phyloP scores from a whole-genome alignment of 2,113 vertebrate species.

The Petrocephalus microphthalmus region DNA sequence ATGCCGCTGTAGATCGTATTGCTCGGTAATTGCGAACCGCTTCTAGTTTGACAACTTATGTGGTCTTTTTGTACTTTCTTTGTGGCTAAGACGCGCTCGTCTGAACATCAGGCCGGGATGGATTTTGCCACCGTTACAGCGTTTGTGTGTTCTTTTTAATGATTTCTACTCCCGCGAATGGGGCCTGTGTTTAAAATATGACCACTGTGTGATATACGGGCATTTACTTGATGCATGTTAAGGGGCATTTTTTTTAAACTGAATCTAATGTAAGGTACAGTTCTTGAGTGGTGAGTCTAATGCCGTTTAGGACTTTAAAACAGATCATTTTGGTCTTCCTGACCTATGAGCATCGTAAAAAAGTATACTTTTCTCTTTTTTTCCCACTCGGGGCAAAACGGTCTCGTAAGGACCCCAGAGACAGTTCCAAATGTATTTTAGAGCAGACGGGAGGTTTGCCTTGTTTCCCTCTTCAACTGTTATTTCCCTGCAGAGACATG shows the following conservation, averaged over 20 bases:
- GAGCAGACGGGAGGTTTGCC: slow-evolving; percentile 6
- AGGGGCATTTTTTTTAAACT: background rate
- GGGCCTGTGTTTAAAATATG: background rate
- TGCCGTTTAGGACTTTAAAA: slow-evolving; percentile 6
- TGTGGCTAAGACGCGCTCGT: background rate
- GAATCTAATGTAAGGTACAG: background rate
- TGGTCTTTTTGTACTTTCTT: slow-evolving; percentile 34
- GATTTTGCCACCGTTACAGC: slow-evolving; percentile 3
- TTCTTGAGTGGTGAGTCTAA: background rate
- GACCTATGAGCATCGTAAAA: background rate
- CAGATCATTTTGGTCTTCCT: slow-evolving; percentile 8
- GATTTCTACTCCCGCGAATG: background rate
- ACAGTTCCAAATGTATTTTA: slow-evolving; percentile 21
- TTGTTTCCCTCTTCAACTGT: slow-evolving; percentile 19
- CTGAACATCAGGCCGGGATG: slow-evolving; percentile 7
- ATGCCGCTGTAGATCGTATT: slow-evolving; percentile 53
- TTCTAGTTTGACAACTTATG: slow-evolving; percentile 47
- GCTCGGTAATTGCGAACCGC: slow-evolving; percentile 60
- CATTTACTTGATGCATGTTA: slow-evolving; percentile 1
- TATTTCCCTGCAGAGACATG: slow-evolving; percentile 24
- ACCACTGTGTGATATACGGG: background rate
- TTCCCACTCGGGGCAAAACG: background rate
- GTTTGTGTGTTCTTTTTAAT: slow-evolving; percentile 13
- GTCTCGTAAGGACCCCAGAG: slow-evolving; percentile 9
- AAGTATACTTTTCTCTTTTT: background rate